Evolutionary conservation across 2,888 invertebrate species (phyloP).

Genomic region (Stenolophus ochropezus): DNA sequence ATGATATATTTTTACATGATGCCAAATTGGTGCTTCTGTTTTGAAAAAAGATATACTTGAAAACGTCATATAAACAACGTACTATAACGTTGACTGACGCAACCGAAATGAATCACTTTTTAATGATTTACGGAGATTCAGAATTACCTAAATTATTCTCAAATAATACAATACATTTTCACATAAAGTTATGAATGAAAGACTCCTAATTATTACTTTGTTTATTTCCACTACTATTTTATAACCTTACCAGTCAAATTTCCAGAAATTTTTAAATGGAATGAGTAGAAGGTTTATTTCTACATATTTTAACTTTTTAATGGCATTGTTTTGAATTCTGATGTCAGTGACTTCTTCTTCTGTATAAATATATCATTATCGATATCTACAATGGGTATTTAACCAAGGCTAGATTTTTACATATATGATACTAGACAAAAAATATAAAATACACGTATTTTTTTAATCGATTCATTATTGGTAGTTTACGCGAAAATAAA

Average conservation of each 20-base stretch:
- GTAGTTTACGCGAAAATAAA: no score
- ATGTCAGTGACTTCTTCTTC: no score
- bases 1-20: slow-evolving; percentile 38
- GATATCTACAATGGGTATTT: no score
- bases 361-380: no score
- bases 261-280: background rate
- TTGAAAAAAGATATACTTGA: slow-evolving; percentile 31
- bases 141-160: slow-evolving; percentile 21
- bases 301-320: no score
- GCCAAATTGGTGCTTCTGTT: slow-evolving; percentile 34
- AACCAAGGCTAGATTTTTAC: no score
- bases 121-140: slow-evolving; percentile 23
- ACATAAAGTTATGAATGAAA: slow-evolving; percentile 12
- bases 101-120: slow-evolving; percentile 6
- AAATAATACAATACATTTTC: slow-evolving; percentile 31
- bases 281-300: background rate
- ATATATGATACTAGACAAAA: no score
- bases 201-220: background rate
- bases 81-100: slow-evolving; percentile 27
- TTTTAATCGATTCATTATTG: no score
- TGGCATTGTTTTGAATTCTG: no score
- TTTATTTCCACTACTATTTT: background rate
- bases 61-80: slow-evolving; percentile 38
- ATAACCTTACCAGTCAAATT: background rate
- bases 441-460: no score